These are phyloP conservation scores for Strongylocentrotus purpuratus DNA, from an alignment of 35 echinoderm and acorn worm species.

Conservation along the genomic window DNA sequence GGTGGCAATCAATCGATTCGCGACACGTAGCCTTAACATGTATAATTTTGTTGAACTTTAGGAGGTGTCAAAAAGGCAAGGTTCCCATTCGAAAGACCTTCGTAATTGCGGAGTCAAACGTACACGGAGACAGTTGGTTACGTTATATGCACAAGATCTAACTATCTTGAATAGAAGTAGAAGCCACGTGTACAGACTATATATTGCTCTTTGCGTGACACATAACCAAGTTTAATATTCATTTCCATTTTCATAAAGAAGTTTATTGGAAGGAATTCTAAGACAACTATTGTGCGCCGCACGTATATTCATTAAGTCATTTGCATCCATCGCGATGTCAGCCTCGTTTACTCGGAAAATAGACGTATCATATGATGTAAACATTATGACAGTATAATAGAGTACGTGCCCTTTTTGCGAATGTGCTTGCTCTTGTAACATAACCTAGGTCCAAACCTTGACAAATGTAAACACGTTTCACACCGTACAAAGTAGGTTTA, in stretches of 20 bases:
- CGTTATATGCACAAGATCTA: not conserved
- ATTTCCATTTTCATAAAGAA: not conserved
- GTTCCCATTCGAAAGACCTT: not conserved
- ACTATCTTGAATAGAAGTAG: not conserved
- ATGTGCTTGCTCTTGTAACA: not conserved
- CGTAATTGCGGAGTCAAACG: not conserved
- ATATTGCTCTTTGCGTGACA: not conserved
- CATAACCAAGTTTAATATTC: not conserved
- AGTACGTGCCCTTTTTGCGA: not conserved
- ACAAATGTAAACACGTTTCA: not conserved
- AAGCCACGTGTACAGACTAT: not conserved
- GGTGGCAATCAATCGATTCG: not conserved
- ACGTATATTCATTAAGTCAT: not conserved
- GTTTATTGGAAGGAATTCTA: not conserved
- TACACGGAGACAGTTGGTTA: not conserved
- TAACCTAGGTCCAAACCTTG: not conserved
- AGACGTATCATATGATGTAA: not conserved
- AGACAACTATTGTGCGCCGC: not conserved
- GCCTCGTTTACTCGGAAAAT: no score
- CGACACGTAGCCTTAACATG: not conserved
- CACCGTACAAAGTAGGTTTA: not conserved
- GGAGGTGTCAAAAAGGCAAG: not conserved
- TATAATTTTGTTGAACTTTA: constrained; percentile 19
- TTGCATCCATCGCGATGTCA: no score
- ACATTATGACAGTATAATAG: not conserved